Conservation (phyloP, 1,140 invertebrate species). For the Drosophila lowei region DNA sequence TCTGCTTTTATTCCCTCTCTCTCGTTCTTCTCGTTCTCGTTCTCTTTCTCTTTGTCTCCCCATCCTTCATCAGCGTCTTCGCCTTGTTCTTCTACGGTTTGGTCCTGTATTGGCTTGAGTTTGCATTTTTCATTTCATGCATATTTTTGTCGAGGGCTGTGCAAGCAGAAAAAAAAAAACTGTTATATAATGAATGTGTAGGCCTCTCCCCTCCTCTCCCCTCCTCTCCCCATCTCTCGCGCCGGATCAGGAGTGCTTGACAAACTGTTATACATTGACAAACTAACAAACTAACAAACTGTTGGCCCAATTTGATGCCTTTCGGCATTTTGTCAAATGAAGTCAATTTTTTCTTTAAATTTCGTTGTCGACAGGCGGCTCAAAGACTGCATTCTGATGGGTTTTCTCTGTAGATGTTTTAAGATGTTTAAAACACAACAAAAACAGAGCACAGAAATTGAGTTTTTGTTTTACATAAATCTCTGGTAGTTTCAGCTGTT, state of each 20-base stretch:
- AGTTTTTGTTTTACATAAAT: too few relatives aligned
- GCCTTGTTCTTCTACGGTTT: not conserved
- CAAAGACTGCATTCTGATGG: too few relatives aligned
- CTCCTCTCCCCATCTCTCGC: not conserved
- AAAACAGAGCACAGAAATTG: too few relatives aligned
- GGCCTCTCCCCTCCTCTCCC: not conserved
- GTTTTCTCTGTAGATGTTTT: too few relatives aligned
- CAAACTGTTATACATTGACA: constrained; percentile 35
- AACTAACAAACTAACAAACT: constrained; percentile 31
- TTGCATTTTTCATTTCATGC: constrained; percentile 40
- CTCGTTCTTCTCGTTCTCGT: too few relatives aligned
- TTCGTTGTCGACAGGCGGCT: too few relatives aligned
- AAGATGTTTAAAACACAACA: too few relatives aligned
- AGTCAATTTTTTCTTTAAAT: too few relatives aligned
- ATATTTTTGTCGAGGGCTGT: constrained; percentile 43
- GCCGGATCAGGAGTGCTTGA: constrained; percentile 28
- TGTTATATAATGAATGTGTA: constrained; percentile 18
- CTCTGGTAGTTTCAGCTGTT: too few relatives aligned
- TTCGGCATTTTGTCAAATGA: constrained; percentile 1
- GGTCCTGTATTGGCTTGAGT: constrained; percentile 38
- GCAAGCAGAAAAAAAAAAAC: constrained; percentile 20
- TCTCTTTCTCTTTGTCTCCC: too few relatives aligned
- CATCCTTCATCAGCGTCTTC: not conserved
- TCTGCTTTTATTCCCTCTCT: not conserved
- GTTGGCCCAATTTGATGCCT: constrained; percentile 16